These are phyloP conservation scores for Tipula vernalis DNA, from an alignment of 2,888 invertebrate species.

Conservation along the genomic window DNA sequence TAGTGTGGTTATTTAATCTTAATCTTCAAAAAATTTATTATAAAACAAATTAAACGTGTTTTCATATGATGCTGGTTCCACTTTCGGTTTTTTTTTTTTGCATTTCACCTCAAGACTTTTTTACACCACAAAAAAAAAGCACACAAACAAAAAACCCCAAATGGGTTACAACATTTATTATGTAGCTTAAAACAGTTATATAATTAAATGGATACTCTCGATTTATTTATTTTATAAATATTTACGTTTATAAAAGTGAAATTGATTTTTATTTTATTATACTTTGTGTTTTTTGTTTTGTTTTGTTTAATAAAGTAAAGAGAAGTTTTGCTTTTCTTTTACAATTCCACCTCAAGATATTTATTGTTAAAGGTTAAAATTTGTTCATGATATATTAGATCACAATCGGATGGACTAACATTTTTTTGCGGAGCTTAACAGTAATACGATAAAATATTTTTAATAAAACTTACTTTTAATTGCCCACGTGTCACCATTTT, in stretches of 20 bases:
- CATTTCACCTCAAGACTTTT: not conserved
- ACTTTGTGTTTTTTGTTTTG: not conserved
- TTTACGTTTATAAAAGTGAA: not conserved
- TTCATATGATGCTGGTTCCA: not conserved
- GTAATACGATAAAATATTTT: not conserved
- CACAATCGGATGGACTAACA: not conserved
- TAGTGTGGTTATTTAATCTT: no score
- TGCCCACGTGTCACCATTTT: constrained; percentile 29
- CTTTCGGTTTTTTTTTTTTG: not conserved
- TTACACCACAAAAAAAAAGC: not conserved
- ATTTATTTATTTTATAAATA: not conserved
- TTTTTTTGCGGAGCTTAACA: no score
- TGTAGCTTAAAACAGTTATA: not conserved
- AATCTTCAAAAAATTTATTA: no score
- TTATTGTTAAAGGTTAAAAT: not conserved
- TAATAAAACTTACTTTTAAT: constrained; percentile 29
- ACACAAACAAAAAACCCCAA: not conserved
- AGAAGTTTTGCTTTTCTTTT: not conserved
- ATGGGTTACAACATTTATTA: not conserved
- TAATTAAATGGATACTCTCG: not conserved
- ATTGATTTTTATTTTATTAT: not conserved
- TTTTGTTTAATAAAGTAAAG: not conserved
- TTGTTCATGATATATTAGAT: not conserved
- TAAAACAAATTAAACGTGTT: no score
- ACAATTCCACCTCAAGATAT: no score